Evolutionary conservation across 1,140 invertebrate species (phyloP), one percentile per base, ranked within the genome.

Genomic region (Dendroctonus ponderosae): DNA sequence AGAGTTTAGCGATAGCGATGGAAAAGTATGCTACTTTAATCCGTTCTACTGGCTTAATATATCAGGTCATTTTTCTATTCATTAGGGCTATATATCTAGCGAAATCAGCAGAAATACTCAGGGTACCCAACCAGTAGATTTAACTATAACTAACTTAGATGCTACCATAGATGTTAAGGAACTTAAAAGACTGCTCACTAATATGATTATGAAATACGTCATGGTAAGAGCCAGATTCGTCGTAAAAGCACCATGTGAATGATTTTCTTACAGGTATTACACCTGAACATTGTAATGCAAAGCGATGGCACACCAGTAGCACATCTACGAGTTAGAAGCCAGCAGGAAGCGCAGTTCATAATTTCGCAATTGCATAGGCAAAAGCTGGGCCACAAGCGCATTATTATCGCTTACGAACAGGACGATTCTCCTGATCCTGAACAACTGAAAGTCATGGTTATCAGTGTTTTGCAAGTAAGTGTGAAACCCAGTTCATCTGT

Each of bases 301-400:
- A 82, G 85, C 5, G 90, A 91, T 76, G 87, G 88, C 14, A 88
- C 85, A 54, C 83, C 85, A 52, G 82, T 86, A 9, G 90, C 88
- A 7, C 82, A 82, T 53, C 82, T 92, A 0, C 87, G 85, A 78
- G 86, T 92, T 5, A 82, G 84, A 7, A 83, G 79, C 60, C 74
- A 77, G 53, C 73, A 76, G 26, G 90, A 92, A 70, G 92, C 91
- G 9, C 88, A 93, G 71, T 90, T 87, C 75, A 88, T 90, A 7
- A 93, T 94, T 60, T 91, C 91, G 5, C 88, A 91, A 74, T 82
- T 94, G 41, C 92, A 94, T 73, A 83, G 90, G 37, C 86, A 87
- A 65, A 91, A 91, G 81, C 85, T 94, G 71, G 92, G 92, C 7
- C 89, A 88, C 70, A 93, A 92, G 72, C 81, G 91, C 57, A 92